These are phyloP conservation scores for Sciurus niger DNA, from an alignment of 2,113 vertebrate species.

Conservation along the genomic window DNA sequence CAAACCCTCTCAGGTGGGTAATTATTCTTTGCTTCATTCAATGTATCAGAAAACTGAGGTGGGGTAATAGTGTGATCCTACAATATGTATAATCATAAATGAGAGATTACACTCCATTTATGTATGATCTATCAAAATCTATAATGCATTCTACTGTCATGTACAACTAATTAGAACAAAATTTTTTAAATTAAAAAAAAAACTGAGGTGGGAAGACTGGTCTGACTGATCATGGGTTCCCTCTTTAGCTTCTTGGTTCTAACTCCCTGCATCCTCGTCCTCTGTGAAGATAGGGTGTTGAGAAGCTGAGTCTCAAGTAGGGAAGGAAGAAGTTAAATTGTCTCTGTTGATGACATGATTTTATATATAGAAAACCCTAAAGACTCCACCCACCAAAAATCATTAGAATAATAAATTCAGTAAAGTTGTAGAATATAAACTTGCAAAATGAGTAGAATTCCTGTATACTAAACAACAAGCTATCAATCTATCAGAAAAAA, in stretches of 20 bases:
- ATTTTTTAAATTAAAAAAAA: not conserved
- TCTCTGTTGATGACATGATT: too few relatives aligned
- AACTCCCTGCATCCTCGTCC: not conserved
- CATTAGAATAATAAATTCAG: too few relatives aligned
- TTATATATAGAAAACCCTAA: too few relatives aligned
- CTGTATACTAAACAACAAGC: not conserved
- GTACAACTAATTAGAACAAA: too few relatives aligned
- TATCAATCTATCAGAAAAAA: not conserved
- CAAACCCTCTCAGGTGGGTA: not conserved
- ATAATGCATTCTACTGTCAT: too few relatives aligned
- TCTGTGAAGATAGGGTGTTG: not conserved
- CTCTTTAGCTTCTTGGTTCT: not conserved
- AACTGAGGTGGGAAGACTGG: not conserved
- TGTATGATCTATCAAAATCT: too few relatives aligned
- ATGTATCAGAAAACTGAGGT: not conserved
- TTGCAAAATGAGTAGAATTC: not conserved
- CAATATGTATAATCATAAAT: too few relatives aligned
- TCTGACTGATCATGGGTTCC: not conserved
- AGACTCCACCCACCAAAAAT: too few relatives aligned
- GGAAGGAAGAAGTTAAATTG: too few relatives aligned
- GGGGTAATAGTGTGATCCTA: too few relatives aligned
- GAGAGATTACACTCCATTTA: too few relatives aligned
- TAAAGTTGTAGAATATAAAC: too few relatives aligned
- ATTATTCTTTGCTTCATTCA: not conserved
- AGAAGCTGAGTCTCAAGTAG: not conserved